Conservation (phyloP, 2,797 vertebrate species). For the Acanthurus tractus region DNA sequence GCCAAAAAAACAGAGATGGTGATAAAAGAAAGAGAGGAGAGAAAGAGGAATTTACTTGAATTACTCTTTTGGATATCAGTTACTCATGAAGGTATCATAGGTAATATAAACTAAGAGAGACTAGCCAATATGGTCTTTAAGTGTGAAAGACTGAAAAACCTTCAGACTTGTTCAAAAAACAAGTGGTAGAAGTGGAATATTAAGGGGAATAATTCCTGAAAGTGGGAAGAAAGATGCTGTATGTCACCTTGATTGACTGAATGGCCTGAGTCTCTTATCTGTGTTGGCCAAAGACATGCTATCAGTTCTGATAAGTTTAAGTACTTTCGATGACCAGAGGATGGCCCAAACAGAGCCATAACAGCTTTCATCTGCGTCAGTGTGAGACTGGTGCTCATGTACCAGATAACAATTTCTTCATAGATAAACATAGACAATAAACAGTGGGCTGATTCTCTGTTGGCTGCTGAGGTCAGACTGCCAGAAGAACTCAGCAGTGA, state of each 20-base stretch:
- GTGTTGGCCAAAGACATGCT: not conserved
- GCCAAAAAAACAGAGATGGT: not conserved
- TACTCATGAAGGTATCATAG: not conserved
- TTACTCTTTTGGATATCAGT: not conserved
- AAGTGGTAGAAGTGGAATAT: not conserved
- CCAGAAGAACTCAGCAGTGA: slow-evolving; percentile 20
- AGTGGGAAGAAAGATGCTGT: not conserved
- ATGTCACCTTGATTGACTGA: not conserved
- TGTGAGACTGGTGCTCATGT: not conserved
- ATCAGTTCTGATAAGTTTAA: slow-evolving; percentile 25
- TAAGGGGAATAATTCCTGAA: not conserved
- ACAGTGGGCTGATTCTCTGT: slow-evolving; percentile 25
- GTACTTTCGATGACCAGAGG: slow-evolving; percentile 1
- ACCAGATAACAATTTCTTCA: slow-evolving; percentile 27
- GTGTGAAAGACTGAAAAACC: not conserved
- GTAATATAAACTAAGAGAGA: not conserved
- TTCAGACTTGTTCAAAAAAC: not conserved
- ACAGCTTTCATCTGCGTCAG: not conserved
- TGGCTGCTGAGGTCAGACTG: slow-evolving; percentile 26
- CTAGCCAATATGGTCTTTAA: not conserved
- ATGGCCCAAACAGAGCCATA: not conserved
- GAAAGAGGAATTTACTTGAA: not conserved
- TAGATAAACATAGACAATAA: slow-evolving; percentile 55
- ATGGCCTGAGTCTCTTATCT: not conserved
- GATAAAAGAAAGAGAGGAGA: not conserved